phyloP scores from a whole-genome alignment of 2,113 vertebrate genomes.

The Aspiorhynchus laticeps region DNA sequence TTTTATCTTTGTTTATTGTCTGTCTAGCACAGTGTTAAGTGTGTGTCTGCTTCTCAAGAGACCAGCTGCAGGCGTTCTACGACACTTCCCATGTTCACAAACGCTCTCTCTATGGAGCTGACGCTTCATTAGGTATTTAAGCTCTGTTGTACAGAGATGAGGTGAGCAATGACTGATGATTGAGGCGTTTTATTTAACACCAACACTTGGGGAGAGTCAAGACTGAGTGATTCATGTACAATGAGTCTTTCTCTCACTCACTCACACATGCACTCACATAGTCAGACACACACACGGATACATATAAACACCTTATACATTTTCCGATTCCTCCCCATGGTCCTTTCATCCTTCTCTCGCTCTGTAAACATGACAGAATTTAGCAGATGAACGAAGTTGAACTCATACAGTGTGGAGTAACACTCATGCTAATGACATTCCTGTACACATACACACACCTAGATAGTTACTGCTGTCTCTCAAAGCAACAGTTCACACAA shows the following conservation, averaged over 20 bases:
- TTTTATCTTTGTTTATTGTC: slow-evolving; percentile 39
- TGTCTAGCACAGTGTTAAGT: slow-evolving; percentile 23
- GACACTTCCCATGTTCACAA: neutral
- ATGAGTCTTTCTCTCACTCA: slow-evolving; percentile 11
- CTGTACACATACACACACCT: slow-evolving; percentile 78
- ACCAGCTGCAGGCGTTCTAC: slow-evolving; percentile 30
- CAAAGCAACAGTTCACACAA: neutral
- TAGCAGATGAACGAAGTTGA: slow-evolving; percentile 82
- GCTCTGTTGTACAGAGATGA: slow-evolving; percentile 28
- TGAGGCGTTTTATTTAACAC: slow-evolving; percentile 9
- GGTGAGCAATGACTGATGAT: slow-evolving; percentile 26
- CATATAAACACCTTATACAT: slow-evolving; percentile 38
- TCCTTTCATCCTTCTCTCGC: slow-evolving; percentile 39
- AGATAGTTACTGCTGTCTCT: slow-evolving; percentile 72
- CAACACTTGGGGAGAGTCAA: slow-evolving; percentile 17
- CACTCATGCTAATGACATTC: slow-evolving; percentile 73
- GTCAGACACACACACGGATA: neutral
- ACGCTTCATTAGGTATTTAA: slow-evolving; percentile 22
- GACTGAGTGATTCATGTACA: slow-evolving; percentile 29
- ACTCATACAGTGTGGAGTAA: slow-evolving; percentile 73
- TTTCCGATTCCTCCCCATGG: slow-evolving; percentile 11
- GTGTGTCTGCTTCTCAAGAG: slow-evolving; percentile 14
- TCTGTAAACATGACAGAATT: slow-evolving; percentile 57
- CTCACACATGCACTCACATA: slow-evolving; percentile 18
- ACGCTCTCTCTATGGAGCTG: neutral